Percentiles rank a stretch among this genome's conserved stretches.
Conservation (phyloP, 35 echinoderm and acorn worm species). For the Ptychodera flava region DNA sequence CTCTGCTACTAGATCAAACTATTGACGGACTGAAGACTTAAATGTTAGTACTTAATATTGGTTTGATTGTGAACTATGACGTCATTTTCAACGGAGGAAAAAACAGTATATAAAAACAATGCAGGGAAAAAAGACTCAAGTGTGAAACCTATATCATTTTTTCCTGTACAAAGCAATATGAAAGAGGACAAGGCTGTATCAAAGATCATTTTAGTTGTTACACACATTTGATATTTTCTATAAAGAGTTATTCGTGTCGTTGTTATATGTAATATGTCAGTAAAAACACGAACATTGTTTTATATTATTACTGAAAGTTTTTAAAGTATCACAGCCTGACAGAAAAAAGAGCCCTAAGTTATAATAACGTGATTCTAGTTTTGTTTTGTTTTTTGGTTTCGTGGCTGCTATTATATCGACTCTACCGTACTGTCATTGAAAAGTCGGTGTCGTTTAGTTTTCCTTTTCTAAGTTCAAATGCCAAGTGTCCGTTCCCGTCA, state of each 20-base stretch:
- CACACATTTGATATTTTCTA: background rate
- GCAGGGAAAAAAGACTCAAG: background rate
- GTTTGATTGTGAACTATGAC: no score
- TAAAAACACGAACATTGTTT: background rate
- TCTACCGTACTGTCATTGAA: background rate
- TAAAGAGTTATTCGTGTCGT: background rate
- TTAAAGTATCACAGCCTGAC: background rate
- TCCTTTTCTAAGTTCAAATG: no score
- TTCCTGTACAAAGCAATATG: background rate
- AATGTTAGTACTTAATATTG: no score
- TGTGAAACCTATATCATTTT: background rate
- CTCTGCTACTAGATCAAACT: no score
- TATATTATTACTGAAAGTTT: background rate
- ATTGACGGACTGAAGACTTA: no score
- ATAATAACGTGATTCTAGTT: background rate
- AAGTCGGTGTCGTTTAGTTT: background rate
- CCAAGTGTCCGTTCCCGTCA: no score
- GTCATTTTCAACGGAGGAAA: no score
- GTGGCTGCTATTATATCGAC: background rate
- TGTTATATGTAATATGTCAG: background rate
- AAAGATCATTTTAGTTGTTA: background rate
- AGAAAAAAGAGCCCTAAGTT: background rate
- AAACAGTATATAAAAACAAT: background rate
- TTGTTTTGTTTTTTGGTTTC: background rate
- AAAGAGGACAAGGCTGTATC: background rate